These are phyloP conservation scores for Tursiops truncatus DNA, from an alignment of 2,113 vertebrate genomes.

Conservation along the genomic window DNA sequence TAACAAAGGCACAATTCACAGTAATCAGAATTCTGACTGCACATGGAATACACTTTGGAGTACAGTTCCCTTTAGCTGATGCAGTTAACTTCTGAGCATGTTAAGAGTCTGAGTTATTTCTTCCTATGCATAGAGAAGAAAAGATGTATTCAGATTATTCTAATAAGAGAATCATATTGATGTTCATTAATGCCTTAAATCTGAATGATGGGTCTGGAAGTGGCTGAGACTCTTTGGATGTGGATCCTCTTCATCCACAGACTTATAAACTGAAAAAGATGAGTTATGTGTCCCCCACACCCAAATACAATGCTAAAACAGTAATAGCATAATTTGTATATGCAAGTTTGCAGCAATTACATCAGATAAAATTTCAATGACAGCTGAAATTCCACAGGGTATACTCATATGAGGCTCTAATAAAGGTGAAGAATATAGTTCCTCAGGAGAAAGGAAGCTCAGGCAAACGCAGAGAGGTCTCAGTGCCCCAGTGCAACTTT, in stretches of 20 bases:
- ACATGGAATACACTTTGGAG: not conserved
- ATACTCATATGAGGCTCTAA: not conserved
- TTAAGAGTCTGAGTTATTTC: not conserved
- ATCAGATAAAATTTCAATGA: not conserved
- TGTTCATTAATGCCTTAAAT: not conserved
- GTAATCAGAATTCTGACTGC: not conserved
- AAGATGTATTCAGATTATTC: not conserved
- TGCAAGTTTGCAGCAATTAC: not conserved
- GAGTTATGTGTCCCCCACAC: not conserved
- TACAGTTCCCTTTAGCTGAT: not conserved
- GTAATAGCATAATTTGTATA: not conserved
- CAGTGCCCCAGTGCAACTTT: not conserved
- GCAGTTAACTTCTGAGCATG: not conserved
- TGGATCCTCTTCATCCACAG: not conserved
- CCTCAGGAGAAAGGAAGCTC: not conserved
- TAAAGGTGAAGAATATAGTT: not conserved
- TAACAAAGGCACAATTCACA: not conserved
- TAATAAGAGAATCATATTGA: not conserved
- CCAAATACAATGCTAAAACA: not conserved
- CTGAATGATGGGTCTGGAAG: not conserved
- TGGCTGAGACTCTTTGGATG: not conserved
- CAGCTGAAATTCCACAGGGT: not conserved
- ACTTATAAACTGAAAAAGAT: not conserved
- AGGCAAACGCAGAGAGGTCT: not conserved
- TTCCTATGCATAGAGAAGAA: not conserved